phyloP scores from a whole-genome alignment of 2,797 vertebrate species.

The Nannoperca australis region DNA sequence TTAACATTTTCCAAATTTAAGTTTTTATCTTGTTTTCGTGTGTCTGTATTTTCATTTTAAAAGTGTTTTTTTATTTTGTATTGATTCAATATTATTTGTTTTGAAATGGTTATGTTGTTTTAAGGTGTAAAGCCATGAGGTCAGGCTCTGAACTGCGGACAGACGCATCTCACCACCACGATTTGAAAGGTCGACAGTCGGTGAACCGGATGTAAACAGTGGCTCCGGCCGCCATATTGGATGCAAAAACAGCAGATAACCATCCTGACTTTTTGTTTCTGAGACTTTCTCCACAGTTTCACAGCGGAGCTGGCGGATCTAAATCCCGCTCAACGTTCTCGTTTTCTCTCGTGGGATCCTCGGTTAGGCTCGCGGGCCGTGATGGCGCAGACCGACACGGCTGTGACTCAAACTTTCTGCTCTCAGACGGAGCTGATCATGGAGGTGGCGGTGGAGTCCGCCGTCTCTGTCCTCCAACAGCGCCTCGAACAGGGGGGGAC shows the following conservation, averaged over 20 bases:
- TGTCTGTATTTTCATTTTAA: too few species aligned
- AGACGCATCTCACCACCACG: too few species aligned
- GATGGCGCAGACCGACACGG: constrained; percentile 14
- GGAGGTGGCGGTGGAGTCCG: constrained; percentile 54
- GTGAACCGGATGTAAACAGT: constrained; percentile 24
- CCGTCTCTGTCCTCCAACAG: constrained; percentile 7
- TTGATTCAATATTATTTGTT: too few species aligned
- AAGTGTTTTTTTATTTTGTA: too few species aligned
- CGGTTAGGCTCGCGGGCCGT: neutral
- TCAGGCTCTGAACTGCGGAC: too few species aligned
- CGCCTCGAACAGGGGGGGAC: neutral
- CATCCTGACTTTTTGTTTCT: neutral
- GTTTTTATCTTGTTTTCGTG: too few species aligned
- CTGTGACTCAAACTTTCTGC: constrained; percentile 46
- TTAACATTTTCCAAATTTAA: too few species aligned
- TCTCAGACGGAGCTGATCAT: constrained; percentile 64
- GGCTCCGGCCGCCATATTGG: neutral
- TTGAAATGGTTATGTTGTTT: too few species aligned
- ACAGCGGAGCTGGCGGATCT: too few species aligned
- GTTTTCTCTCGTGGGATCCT: neutral
- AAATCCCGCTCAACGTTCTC: neutral
- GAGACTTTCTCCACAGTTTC: neutral
- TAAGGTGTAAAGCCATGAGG: too few species aligned
- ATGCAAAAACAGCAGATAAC: neutral
- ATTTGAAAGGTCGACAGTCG: neutral